Evolutionary conservation across 2,797 vertebrate species (phyloP).

Genomic region (Luscinia megarhynchos): DNA sequence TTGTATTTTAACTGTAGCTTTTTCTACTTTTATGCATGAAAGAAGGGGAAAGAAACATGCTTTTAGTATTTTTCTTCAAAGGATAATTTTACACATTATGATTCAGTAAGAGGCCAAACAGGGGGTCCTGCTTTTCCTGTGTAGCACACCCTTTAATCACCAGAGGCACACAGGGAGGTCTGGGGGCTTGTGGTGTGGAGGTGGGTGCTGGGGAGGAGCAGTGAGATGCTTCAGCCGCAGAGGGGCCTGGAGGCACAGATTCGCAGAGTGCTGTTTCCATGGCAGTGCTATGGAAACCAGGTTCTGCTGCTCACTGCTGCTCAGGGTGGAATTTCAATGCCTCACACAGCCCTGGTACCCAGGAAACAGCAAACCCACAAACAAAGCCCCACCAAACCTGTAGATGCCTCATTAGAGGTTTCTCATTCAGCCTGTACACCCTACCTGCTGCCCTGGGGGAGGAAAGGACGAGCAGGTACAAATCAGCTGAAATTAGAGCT

Average conservation of each 20-base stretch:
- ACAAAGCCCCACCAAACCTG: constrained; percentile 1
- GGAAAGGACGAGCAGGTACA: neutral
- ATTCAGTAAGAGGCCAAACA: neutral
- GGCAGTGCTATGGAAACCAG: constrained; percentile 83
- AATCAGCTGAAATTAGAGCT: constrained; percentile 1
- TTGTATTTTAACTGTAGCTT: constrained; percentile 7
- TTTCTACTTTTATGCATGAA: constrained; percentile 23
- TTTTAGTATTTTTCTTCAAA: constrained; percentile 35
- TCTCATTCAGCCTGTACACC: neutral
- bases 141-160: constrained; percentile 40
- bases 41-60: neutral
- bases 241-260: constrained; percentile 74
- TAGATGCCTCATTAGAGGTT: constrained; percentile 32
- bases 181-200: constrained; percentile 58
- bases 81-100: constrained; percentile 6
- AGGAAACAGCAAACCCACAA: constrained; percentile 45
- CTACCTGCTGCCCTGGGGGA: neutral
- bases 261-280: constrained; percentile 76
- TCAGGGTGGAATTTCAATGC: constrained; percentile 76
- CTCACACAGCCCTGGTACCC: constrained; percentile 44
- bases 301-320: constrained; percentile 71
- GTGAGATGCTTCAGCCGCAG: constrained; percentile 64
- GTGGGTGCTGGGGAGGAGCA: constrained; percentile 71
- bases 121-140: constrained; percentile 21
- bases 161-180: neutral